Conservation (phyloP, 2,888 invertebrate species). For the Galeruca laticollis region DNA sequence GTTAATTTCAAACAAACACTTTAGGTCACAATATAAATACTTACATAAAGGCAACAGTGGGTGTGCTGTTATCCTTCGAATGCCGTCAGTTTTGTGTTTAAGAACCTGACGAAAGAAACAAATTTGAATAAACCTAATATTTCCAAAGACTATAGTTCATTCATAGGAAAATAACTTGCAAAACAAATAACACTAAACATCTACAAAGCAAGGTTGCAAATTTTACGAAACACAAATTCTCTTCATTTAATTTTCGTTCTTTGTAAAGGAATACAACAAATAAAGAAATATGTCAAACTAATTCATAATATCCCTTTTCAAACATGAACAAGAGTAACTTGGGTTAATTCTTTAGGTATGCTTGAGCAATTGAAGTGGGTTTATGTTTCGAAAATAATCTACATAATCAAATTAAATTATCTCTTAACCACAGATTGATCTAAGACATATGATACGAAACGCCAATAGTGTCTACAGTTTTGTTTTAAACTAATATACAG, state of each 20-base stretch:
- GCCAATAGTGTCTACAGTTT: background rate
- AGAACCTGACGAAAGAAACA: slow-evolving; percentile 76
- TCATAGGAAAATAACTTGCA: background rate
- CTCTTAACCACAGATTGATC: too few relatives aligned
- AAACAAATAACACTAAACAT: slow-evolving; percentile 1
- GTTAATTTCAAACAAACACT: background rate
- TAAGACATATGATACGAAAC: background rate
- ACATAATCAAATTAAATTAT: background rate
- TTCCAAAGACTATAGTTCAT: background rate
- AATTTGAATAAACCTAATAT: background rate
- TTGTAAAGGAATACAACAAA: too few relatives aligned
- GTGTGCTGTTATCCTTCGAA: slow-evolving; percentile 95
- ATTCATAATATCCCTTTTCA: too few relatives aligned
- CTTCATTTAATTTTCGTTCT: background rate
- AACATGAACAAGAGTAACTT: too few relatives aligned
- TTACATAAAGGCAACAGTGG: slow-evolving; percentile 95
- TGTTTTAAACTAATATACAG: background rate
- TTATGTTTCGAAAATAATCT: background rate
- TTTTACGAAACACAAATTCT: background rate
- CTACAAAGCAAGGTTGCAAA: background rate
- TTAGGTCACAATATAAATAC: slow-evolving; percentile 63
- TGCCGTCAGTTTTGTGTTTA: slow-evolving; percentile 94
- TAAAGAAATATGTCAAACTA: too few relatives aligned
- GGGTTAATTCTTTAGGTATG: too few relatives aligned
- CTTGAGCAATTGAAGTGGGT: background rate